A percentile compares a stretch with the other conserved stretches of the same genome.
Evolutionary conservation across 2,113 vertebrate genomes (phyloP).

Genomic region (Pipra filicauda): DNA sequence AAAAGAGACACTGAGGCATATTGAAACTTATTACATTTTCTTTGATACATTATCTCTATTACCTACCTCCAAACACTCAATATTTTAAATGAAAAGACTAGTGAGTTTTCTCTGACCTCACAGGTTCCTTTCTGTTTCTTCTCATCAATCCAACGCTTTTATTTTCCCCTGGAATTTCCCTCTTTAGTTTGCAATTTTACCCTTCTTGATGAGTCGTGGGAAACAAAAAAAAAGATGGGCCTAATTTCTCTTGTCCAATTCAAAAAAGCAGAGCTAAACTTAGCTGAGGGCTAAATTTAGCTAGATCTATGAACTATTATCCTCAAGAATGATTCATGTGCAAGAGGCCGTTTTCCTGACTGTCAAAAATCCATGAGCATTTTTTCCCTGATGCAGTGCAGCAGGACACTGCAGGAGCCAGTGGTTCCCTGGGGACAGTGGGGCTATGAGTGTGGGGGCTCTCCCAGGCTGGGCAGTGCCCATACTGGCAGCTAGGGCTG

Average conservation of each 20-base stretch:
- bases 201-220: neutral
- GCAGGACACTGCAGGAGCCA: no score
- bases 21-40: neutral
- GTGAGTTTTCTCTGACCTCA: neutral
- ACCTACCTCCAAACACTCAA: neutral
- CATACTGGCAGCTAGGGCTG: neutral
- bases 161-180: neutral
- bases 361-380: neutral
- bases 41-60: neutral
- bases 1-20: neutral
- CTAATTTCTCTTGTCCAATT: neutral
- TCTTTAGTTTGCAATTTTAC: neutral
- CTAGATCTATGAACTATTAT: neutral
- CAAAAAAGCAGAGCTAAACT: neutral
- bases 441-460: accelerated
- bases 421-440: accelerated
- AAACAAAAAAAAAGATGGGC: neutral
- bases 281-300: neutral
- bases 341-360: neutral
- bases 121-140: neutral
- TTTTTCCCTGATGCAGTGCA: neutral
- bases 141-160: neutral
- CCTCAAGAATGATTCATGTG: neutral
- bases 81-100: neutral
- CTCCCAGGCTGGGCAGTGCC: accelerated